Evolutionary conservation across 2,888 invertebrate species (phyloP).

Genomic region (Latrodectus hesperus): DNA sequence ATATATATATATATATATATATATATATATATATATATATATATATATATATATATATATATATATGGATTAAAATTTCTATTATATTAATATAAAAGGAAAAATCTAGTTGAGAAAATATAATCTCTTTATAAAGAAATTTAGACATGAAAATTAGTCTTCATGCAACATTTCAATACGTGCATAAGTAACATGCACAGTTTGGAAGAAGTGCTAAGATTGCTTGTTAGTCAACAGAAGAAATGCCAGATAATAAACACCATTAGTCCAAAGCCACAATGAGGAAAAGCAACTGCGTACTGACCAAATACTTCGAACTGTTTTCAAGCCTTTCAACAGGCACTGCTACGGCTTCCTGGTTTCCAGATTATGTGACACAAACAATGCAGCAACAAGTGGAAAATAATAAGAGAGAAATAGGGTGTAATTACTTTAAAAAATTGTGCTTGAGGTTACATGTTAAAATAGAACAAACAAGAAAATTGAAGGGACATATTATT

Average conservation of each 20-base stretch:
- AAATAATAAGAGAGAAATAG: constrained; percentile 58
- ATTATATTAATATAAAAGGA: too few relatives aligned
- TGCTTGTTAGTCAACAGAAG: constrained; percentile 41
- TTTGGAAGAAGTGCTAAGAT: constrained; percentile 50
- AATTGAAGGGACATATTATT: too few relatives aligned
- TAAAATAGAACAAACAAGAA: too few relatives aligned
- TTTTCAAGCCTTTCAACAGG: constrained; percentile 70
- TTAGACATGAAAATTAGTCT: constrained; percentile 35
- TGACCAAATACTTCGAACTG: constrained; percentile 71
- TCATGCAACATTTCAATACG: constrained; percentile 50
- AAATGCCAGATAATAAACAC: constrained; percentile 30
- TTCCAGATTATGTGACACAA: constrained; percentile 36
- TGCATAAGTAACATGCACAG: constrained; percentile 60
- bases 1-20: too few relatives aligned
- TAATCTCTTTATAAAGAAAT: constrained; percentile 10
- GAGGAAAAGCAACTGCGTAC: constrained; percentile 69
- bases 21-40: too few relatives aligned
- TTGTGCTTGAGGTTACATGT: constrained; percentile 18
- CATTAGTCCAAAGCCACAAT: constrained; percentile 62
- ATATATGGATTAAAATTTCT: too few relatives aligned
- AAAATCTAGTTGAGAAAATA: too few relatives aligned
- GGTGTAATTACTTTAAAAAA: constrained; percentile 52
- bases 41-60: too few relatives aligned
- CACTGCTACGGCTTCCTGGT: constrained; percentile 70
- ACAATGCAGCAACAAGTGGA: constrained; percentile 52